Evolutionary conservation across 1,140 invertebrate species (phyloP).

Genomic region (Cyrtorhinus lividipennis): DNA sequence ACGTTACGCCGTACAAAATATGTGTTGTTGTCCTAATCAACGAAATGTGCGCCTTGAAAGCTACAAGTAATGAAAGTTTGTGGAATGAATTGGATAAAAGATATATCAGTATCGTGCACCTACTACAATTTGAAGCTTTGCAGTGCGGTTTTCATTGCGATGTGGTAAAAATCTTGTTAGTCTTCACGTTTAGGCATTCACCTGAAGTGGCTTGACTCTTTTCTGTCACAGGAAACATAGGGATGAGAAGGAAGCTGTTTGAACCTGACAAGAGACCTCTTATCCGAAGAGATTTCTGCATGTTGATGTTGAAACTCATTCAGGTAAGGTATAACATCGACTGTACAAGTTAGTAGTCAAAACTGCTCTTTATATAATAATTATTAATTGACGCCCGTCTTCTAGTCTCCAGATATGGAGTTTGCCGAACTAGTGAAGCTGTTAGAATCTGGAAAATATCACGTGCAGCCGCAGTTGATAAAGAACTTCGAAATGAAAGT

Average conservation of each 20-base stretch:
- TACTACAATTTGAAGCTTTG: conserved; percentile 11
- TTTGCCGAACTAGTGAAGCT: conserved; percentile 39
- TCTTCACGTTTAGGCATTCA: no score
- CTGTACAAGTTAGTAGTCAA: no score
- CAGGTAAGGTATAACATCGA: conserved; percentile 32
- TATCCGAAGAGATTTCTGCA: conserved; percentile 38
- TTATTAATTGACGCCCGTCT: neutral
- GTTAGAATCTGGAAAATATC: conserved; percentile 37
- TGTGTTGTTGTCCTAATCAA: conserved; percentile 37
- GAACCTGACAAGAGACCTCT: conserved; percentile 18
- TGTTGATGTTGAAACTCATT: conserved; percentile 43
- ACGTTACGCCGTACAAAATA: conserved; percentile 40
- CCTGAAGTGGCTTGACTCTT: no score
- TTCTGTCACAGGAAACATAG: conserved; percentile 17
- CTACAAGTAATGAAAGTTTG: conserved; percentile 33
- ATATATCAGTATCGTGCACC: neutral
- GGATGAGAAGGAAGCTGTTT: conserved; percentile 27
- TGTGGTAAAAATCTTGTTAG: neutral
- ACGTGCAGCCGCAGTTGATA: conserved; percentile 35
- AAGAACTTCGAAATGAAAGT: conserved; percentile 39
- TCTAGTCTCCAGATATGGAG: conserved; percentile 45
- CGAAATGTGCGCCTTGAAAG: conserved; percentile 35
- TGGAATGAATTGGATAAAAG: neutral
- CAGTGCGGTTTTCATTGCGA: neutral
- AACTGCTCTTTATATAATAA: no score